Conservation (phyloP, 2,888 invertebrate species). For the Melanostoma scalare region DNA sequence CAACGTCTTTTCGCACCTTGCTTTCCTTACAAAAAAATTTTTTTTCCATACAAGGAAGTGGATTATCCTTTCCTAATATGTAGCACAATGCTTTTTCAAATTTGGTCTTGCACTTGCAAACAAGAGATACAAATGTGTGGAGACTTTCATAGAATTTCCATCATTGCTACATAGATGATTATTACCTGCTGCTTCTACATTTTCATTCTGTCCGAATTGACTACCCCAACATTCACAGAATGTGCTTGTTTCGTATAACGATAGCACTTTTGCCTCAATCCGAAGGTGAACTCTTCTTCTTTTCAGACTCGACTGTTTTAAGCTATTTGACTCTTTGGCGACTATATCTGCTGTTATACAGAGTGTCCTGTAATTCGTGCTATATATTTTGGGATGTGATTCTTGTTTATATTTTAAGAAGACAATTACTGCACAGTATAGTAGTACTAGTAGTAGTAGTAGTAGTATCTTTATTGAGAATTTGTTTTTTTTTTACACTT, state of each 20-base stretch:
- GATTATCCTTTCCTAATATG: conserved; percentile 68
- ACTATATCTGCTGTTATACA: conserved; percentile 47
- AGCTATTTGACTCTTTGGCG: conserved; percentile 64
- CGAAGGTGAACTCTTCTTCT: conserved; percentile 53
- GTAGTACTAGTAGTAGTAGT: too few species aligned
- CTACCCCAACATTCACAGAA: conserved; percentile 61
- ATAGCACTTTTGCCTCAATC: conserved; percentile 62
- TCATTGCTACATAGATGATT: conserved; percentile 26
- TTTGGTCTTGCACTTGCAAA: conserved; percentile 42
- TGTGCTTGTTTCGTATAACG: conserved; percentile 59
- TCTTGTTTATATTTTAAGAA: too few species aligned
- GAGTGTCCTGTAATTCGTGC: too few species aligned
- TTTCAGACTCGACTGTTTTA: conserved; percentile 40
- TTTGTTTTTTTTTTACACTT: too few species aligned
- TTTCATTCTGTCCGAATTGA: conserved; percentile 32
- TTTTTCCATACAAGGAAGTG: conserved; percentile 30
- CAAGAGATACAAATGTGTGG: conserved; percentile 5
- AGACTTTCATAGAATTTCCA: conserved; percentile 53
- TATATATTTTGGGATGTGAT: too few species aligned
- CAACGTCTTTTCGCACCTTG: conserved; percentile 25
- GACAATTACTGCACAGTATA: too few species aligned
- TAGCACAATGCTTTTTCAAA: conserved; percentile 50
- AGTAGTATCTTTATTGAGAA: too few species aligned
- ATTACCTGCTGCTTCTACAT: conserved; percentile 28
- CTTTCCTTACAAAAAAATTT: conserved; percentile 14